Percentiles rank a stretch among this genome's conserved stretches.
phyloP scores from a whole-genome alignment of 1,140 invertebrate genomes.

The Apocrypta bakeri region DNA sequence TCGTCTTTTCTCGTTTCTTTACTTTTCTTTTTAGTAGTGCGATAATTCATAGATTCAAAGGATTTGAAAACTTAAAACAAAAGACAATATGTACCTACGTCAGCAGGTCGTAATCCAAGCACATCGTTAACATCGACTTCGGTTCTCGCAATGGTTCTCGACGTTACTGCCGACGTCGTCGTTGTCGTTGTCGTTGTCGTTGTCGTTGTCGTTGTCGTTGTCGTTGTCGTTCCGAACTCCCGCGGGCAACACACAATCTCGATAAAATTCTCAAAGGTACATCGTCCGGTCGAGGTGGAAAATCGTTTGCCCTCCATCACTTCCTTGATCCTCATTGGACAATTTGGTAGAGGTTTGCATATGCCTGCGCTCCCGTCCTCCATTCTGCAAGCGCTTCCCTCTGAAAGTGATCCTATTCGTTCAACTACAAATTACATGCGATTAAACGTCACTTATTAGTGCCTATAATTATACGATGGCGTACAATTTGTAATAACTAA shows the following conservation, averaged over 20 bases:
- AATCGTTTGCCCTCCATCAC: conserved; percentile 56
- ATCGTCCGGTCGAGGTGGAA: conserved; percentile 56
- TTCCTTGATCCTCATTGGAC: conserved; percentile 59
- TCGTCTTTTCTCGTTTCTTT: no score
- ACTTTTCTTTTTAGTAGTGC: no score
- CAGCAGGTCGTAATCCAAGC: conserved; percentile 57
- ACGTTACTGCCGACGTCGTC: neutral
- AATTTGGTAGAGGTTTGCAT: conserved; percentile 64
- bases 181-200: neutral
- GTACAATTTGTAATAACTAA: neutral
- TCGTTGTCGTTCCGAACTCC: conserved; percentile 30
- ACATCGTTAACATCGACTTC: conserved; percentile 36
- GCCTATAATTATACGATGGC: neutral
- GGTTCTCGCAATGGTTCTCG: neutral
- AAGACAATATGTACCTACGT: conserved; percentile 54
- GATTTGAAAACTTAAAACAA: neutral
- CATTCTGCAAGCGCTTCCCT: conserved; percentile 62
- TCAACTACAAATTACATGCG: neutral
- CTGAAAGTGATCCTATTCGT: conserved; percentile 53
- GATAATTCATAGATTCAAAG: no score
- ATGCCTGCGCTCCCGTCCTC: conserved; percentile 57
- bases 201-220: neutral
- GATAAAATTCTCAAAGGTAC: conserved; percentile 58
- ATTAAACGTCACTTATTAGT: neutral
- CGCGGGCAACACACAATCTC: conserved; percentile 68